These are phyloP conservation scores for Poecilia gillii DNA, from an alignment of 2,797 vertebrate genomes.

Conservation along the genomic window DNA sequence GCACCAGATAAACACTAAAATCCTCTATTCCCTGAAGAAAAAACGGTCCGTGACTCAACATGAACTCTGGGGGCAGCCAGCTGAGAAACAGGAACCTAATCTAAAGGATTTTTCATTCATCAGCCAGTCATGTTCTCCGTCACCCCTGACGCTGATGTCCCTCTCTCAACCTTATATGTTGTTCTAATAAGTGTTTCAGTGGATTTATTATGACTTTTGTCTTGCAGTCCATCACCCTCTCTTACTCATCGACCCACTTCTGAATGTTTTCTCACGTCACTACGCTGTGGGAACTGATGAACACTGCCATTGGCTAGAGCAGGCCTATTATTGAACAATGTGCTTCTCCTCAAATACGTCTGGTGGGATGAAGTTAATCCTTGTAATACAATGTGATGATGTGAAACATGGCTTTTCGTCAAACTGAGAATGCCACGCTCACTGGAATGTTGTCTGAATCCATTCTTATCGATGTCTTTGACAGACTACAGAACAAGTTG, in stretches of 20 bases:
- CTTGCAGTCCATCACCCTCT: conserved; percentile 13
- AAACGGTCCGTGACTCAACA: conserved; percentile 10
- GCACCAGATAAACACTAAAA: conserved; percentile 1
- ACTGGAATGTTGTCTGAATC: neutral
- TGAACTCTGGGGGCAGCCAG: conserved; percentile 22
- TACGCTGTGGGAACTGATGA: conserved; percentile 55
- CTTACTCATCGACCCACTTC: conserved; percentile 28
- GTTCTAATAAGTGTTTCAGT: conserved; percentile 4
- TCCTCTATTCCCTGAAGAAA: conserved; percentile 16
- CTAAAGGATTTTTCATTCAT: conserved; percentile 19
- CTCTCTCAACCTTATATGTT: conserved; percentile 16
- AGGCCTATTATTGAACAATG: conserved; percentile 30
- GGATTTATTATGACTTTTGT: conserved; percentile 25
- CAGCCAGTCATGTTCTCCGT: conserved; percentile 1
- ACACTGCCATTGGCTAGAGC: conserved; percentile 46
- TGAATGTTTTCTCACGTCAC: conserved; percentile 61
- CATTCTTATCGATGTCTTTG: neutral
- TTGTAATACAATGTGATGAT: conserved; percentile 12
- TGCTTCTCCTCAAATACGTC: conserved; percentile 32
- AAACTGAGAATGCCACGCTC: neutral
- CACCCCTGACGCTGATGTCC: neutral
- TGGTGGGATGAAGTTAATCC: conserved; percentile 16
- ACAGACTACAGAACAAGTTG: neutral
- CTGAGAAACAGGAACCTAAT: neutral
- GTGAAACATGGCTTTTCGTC: conserved; percentile 12